These are phyloP conservation scores for Drosophila bifasciata DNA, from an alignment of 1,140 invertebrate genomes.

Conservation along the genomic window DNA sequence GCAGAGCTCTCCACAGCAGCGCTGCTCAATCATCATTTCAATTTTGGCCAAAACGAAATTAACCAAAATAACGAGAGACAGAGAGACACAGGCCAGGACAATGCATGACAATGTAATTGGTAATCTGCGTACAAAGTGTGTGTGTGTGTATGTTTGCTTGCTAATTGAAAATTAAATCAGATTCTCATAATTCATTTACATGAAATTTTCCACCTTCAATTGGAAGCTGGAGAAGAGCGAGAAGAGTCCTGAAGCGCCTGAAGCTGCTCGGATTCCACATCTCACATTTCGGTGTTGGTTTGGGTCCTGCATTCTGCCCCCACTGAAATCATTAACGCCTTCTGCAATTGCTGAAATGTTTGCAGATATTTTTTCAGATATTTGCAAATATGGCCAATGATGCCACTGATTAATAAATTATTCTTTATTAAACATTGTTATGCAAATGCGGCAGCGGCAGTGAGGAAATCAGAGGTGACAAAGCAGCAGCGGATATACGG, in stretches of 20 bases:
- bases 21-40: conserved; percentile 59
- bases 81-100: neutral
- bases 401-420: conserved; percentile 47
- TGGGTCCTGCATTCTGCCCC: too few species aligned
- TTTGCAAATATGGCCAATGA: conserved; percentile 30
- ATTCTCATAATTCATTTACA: conserved; percentile 37
- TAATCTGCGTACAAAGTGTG: conserved; percentile 21
- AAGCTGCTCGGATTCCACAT: too few species aligned
- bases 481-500: conserved; percentile 18
- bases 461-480: conserved; percentile 34
- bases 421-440: conserved; percentile 26
- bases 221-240: neutral
- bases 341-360: conserved; percentile 24
- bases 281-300: neutral
- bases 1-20: conserved; percentile 2
- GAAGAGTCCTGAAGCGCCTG: too few species aligned
- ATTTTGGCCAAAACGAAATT: conserved; percentile 51
- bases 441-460: conserved; percentile 4
- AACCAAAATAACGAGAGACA: conserved; percentile 10
- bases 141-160: conserved; percentile 12
- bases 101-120: conserved; percentile 18
- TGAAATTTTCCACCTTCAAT: conserved; percentile 29
- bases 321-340: conserved; percentile 54
- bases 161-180: conserved; percentile 63
- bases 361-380: conserved; percentile 29